Evolutionary conservation across 2,888 invertebrate genomes (phyloP), one percentile per base, ranked within the genome.

Genomic region (Temnothorax unifasciatus): DNA sequence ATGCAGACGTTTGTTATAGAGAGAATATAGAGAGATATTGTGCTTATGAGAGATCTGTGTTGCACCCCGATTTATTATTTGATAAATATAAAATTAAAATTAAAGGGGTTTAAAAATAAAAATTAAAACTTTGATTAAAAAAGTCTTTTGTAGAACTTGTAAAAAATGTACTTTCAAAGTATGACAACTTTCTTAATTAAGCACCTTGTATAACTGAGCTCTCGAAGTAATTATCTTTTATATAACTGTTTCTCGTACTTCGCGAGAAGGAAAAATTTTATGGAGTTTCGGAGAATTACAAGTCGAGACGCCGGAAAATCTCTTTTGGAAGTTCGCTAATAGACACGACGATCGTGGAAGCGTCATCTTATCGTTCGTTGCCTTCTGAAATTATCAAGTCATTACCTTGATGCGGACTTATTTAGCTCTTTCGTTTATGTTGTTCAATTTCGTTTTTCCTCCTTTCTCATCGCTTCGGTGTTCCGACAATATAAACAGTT

Each of bases 401-500:
- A 1, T 73, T 73, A 73, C 52, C 66, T 76, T 52, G 21, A 52
- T 25, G 15, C 8, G 29, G 13, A 44, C 15, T 34, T 66, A 52
- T 66, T 64, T 66, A 66, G 52, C 50, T 41, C n/a, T 68, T 54
- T 25, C 6, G 13, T 52, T 52, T 52, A 11, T 41, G 9, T 68
- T 52, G 38, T 41, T 54, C 38, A 68, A 41, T 52, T 52, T 2
- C 29, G 9, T 59, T 15, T 57, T 57, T 73, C 41, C 41, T n/a
- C 4, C 57, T n/a, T 18, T 18, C 9, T 18, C 47, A 41, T 13
- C 34, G 13, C 34, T 34, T 34, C 34, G 34, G 34, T 34, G 6
- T 34, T 34, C 34, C 21, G 34, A 79, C 71, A 73, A 34, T 38
- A 59, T 61, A 81, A 81, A 81, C 73, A 81, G 59, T 29, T 81